A percentile compares a stretch with the other conserved stretches of the same genome.
These are phyloP conservation scores for Plagiodera versicolora DNA, from an alignment of 2,888 invertebrate species.

Conservation along the genomic window DNA sequence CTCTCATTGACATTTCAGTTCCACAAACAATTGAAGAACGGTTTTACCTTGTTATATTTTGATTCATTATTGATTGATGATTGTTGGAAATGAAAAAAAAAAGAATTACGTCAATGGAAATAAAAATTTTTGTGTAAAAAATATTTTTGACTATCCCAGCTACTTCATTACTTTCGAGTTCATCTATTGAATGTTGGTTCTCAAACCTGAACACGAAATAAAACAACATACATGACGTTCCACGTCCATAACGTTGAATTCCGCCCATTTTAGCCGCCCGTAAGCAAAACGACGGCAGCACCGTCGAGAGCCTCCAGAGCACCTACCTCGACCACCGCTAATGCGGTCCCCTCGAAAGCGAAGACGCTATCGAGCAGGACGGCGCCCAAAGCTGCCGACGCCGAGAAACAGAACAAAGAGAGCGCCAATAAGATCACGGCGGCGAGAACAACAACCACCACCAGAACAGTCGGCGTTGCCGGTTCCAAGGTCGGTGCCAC, in stretches of 20 bases:
- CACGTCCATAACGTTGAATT: background rate
- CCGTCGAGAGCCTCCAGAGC: slow-evolving; percentile 28
- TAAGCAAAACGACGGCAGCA: slow-evolving; percentile 21
- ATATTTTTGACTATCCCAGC: too few relatives aligned
- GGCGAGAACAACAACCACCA: slow-evolving; percentile 41
- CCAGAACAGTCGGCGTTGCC: background rate
- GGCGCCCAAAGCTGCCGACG: slow-evolving; percentile 41
- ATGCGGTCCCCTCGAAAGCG: slow-evolving; percentile 35
- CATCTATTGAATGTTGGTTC: too few relatives aligned
- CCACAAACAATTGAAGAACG: too few relatives aligned
- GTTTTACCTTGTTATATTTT: too few relatives aligned
- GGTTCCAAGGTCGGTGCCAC: slow-evolving; percentile 14
- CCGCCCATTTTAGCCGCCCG: slow-evolving; percentile 1
- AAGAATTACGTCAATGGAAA: too few relatives aligned
- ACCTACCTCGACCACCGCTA: slow-evolving; percentile 28
- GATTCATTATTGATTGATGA: too few relatives aligned
- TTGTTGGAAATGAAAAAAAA: too few relatives aligned
- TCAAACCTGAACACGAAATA: too few relatives aligned
- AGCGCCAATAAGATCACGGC: slow-evolving; percentile 66
- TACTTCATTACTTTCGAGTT: too few relatives aligned
- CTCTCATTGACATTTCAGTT: too few relatives aligned
- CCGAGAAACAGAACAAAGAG: slow-evolving; percentile 67
- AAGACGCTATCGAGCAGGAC: slow-evolving; percentile 41
- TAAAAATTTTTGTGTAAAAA: too few relatives aligned
- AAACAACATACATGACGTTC: too few relatives aligned